Conservation (phyloP, 2,797 vertebrate genomes). For the Tokudaia muenninki region DNA sequence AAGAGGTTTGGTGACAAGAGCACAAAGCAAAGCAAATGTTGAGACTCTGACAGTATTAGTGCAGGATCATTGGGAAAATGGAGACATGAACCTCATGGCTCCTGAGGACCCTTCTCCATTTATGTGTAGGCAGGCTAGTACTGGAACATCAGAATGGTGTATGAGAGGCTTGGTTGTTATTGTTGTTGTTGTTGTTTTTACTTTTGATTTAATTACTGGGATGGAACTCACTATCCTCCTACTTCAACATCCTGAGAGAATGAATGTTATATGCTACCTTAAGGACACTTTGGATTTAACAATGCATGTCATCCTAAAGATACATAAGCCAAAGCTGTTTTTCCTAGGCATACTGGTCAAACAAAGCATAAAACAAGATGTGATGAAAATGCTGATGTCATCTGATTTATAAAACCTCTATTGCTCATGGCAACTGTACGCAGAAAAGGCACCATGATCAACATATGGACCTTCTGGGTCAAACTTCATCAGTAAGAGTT, state of each 20-base stretch:
- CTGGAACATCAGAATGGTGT: background rate
- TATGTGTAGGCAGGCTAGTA: background rate
- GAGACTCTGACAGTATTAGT: background rate
- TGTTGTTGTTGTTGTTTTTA: background rate
- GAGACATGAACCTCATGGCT: background rate
- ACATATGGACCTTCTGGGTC: background rate
- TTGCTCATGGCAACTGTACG: too few relatives aligned
- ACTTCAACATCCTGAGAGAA: background rate
- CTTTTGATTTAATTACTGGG: background rate
- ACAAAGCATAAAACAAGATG: background rate
- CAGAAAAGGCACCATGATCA: background rate
- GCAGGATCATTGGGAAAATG: background rate
- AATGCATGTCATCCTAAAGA: background rate
- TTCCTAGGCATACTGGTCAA: too few relatives aligned
- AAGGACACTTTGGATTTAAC: background rate
- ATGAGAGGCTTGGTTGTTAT: too few relatives aligned
- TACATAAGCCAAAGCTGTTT: background rate
- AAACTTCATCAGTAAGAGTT: background rate
- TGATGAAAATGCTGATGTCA: background rate
- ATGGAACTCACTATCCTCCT: background rate
- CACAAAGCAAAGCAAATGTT: background rate
- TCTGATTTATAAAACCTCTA: background rate
- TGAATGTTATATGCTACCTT: background rate
- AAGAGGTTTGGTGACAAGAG: conserved; percentile 1
- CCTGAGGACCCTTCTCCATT: background rate